Conservation (phyloP, 2,888 invertebrate species). For the Leptinotarsa peninsularis region DNA sequence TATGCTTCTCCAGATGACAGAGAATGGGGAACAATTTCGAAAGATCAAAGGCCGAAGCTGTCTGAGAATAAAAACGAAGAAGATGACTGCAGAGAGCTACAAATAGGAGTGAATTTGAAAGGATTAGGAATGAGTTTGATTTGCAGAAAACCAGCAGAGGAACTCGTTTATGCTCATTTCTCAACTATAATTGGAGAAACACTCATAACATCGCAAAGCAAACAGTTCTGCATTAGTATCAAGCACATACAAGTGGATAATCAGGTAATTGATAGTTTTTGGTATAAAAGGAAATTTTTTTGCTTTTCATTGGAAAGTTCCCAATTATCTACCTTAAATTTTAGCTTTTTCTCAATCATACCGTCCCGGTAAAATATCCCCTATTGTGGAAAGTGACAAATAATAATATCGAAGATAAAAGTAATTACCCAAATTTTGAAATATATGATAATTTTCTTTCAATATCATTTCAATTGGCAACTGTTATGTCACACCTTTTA, state of each 20-base stretch:
- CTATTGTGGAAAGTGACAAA: too few relatives aligned
- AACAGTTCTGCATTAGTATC: slow-evolving; percentile 78
- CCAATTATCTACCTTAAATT: too few relatives aligned
- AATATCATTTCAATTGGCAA: too few relatives aligned
- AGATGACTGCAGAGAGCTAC: slow-evolving; percentile 68
- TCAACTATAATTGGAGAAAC: slow-evolving; percentile 75
- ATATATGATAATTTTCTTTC: too few relatives aligned
- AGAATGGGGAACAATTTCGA: slow-evolving; percentile 69
- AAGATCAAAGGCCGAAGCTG: slow-evolving; percentile 66
- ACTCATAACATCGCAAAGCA: slow-evolving; percentile 69
- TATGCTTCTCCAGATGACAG: slow-evolving; percentile 69
- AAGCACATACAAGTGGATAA: slow-evolving; percentile 89
- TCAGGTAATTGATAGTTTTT: slow-evolving; percentile 67
- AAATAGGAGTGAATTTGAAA: slow-evolving; percentile 72
- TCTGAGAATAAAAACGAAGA: slow-evolving; percentile 35
- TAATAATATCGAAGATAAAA: too few relatives aligned
- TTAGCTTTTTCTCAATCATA: too few relatives aligned
- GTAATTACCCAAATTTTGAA: too few relatives aligned
- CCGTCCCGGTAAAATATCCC: too few relatives aligned
- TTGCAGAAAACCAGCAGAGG: slow-evolving; percentile 80
- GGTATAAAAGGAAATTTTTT: too few relatives aligned
- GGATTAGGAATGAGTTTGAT: slow-evolving; percentile 85
- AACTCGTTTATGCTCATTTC: slow-evolving; percentile 81
- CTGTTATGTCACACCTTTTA: too few relatives aligned
- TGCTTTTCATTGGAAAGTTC: too few relatives aligned